These are phyloP conservation scores for Botrylloides violaceus DNA, from an alignment of 23 tunicate genomes.

Conservation along the genomic window DNA sequence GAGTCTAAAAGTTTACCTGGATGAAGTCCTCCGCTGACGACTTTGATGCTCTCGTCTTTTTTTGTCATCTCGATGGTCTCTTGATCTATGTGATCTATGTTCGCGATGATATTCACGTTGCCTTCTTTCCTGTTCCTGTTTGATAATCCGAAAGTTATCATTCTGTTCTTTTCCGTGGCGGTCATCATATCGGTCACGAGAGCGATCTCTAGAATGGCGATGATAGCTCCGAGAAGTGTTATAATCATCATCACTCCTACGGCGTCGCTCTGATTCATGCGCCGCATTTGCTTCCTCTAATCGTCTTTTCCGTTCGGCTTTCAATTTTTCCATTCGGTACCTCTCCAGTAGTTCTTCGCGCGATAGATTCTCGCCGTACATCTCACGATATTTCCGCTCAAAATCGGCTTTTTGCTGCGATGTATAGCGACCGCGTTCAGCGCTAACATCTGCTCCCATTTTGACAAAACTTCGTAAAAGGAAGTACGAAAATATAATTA, in stretches of 20 bases:
- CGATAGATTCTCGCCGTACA: slow-evolving; percentile 12
- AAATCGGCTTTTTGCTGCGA: slow-evolving; percentile 1
- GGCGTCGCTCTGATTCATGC: not conserved
- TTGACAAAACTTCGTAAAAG: too few species aligned
- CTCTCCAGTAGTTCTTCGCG: not conserved
- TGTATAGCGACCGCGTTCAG: slow-evolving; percentile 2
- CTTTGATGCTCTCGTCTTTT: not conserved
- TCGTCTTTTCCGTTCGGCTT: slow-evolving; percentile 5
- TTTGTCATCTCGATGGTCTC: slow-evolving; percentile 3
- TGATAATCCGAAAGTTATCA: slow-evolving; percentile 8
- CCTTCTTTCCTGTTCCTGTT: not conserved
- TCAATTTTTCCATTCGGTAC: slow-evolving; percentile 12
- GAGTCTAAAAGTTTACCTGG: slow-evolving; percentile 12
- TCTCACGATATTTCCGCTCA: slow-evolving; percentile 8
- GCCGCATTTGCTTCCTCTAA: not conserved
- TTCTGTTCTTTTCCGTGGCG: not conserved
- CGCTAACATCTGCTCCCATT: slow-evolving; percentile 26
- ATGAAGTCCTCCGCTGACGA: not conserved
- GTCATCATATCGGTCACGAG: not conserved
- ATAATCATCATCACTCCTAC: not conserved
- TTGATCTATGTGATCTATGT: slow-evolving; percentile 7
- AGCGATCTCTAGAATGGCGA: not conserved
- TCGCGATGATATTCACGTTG: not conserved
- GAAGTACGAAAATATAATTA: too few species aligned
- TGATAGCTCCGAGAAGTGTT: not conserved